These are phyloP conservation scores for Linnaemya vulpina DNA, from an alignment of 2,888 invertebrate species.

Conservation along the genomic window DNA sequence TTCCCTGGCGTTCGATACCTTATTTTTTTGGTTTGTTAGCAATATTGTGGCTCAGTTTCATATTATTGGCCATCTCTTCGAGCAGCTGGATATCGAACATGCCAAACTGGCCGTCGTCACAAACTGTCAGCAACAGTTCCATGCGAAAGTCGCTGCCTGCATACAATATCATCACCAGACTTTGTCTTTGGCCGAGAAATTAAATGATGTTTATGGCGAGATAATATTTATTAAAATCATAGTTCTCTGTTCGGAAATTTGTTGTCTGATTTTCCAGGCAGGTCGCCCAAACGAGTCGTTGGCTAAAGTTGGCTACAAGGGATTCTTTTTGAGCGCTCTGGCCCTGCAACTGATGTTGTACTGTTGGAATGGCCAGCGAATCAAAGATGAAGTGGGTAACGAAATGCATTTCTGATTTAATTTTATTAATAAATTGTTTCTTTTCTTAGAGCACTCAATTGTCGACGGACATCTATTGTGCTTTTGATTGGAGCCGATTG, in stretches of 20 bases:
- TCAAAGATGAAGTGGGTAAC: slow-evolving; percentile 51
- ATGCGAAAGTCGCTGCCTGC: neutral
- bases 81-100: neutral
- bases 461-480: slow-evolving; percentile 30
- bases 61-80: slow-evolving; percentile 14
- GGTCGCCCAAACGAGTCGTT: slow-evolving; percentile 40
- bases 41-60: slow-evolving; percentile 56
- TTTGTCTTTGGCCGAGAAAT: slow-evolving; percentile 22
- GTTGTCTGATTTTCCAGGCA: slow-evolving; percentile 44
- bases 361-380: slow-evolving; percentile 55
- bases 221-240: slow-evolving; percentile 59
- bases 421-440: neutral
- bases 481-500: slow-evolving; percentile 39
- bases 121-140: neutral
- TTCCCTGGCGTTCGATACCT: slow-evolving; percentile 45
- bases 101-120: too few relatives aligned
- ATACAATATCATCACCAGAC: slow-evolving; percentile 50
- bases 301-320: slow-evolving; percentile 38
- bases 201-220: slow-evolving; percentile 45
- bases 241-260: slow-evolving; percentile 51
- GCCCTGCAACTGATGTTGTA: slow-evolving; percentile 58
- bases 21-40: slow-evolving; percentile 56
- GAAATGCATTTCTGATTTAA: neutral
- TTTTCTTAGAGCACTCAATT: slow-evolving; percentile 35
- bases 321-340: slow-evolving; percentile 42